Conservation (phyloP, 2,888 invertebrate species). For the Acholoe squamosa region DNA sequence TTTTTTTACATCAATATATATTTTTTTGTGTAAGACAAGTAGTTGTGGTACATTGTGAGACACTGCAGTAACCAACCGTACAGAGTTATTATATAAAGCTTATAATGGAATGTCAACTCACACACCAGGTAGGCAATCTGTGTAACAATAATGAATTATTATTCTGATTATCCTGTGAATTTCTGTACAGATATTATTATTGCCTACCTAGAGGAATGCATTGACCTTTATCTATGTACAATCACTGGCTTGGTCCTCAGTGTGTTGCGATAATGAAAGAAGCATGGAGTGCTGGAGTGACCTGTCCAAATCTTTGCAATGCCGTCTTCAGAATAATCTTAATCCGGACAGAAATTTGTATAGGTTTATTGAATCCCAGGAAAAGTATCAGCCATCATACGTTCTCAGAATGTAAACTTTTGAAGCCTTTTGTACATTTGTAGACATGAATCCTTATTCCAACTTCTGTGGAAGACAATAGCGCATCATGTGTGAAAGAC, state of each 20-base stretch:
- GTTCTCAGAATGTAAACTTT: no score
- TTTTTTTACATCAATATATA: background rate
- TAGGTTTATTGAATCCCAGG: no score
- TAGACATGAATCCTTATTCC: no score
- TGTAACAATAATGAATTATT: background rate
- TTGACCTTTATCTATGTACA: slow-evolving; percentile 40
- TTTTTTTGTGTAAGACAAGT: slow-evolving; percentile 13
- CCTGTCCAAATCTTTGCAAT: background rate
- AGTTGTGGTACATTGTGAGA: background rate
- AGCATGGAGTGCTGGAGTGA: background rate
- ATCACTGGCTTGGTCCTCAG: slow-evolving; percentile 5
- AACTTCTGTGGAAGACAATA: no score
- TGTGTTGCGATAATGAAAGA: background rate
- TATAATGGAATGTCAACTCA: background rate
- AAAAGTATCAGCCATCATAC: no score
- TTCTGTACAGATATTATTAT: slow-evolving; percentile 53
- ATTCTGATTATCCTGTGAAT: slow-evolving; percentile 31
- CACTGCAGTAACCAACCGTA: background rate
- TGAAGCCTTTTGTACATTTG: no score
- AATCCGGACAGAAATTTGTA: no score
- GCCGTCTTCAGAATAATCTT: no score
- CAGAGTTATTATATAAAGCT: background rate
- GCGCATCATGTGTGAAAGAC: no score
- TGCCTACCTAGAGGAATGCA: background rate
- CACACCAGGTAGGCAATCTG: background rate